Conservation (phyloP, 2,888 invertebrate genomes). For the Charanyca ferruginea region DNA sequence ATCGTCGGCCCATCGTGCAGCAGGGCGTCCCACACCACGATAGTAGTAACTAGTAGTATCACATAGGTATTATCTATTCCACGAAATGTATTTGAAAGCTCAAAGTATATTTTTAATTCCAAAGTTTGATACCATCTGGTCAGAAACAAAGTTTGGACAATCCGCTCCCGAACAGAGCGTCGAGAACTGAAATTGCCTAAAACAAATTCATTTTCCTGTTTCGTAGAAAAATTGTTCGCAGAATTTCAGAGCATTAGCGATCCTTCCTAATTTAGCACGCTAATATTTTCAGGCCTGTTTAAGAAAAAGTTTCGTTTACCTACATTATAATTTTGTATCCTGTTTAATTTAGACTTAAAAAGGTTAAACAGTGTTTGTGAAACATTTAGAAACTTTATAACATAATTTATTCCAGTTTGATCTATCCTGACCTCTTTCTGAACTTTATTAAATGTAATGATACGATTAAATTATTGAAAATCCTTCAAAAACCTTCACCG, state of each 20-base stretch:
- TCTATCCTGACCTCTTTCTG: neutral
- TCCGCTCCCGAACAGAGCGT: constrained; percentile 28
- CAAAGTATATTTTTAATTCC: constrained; percentile 50
- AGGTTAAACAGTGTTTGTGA: constrained; percentile 5
- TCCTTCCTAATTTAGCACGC: constrained; percentile 18
- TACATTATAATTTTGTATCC: constrained; percentile 13
- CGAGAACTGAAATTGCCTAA: constrained; percentile 47
- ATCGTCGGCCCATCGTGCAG: too few relatives aligned
- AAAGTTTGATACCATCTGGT: constrained; percentile 55
- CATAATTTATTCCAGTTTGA: constrained; percentile 9
- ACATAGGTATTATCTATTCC: constrained; percentile 18
- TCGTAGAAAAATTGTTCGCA: constrained; percentile 32
- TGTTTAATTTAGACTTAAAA: constrained; percentile 21
- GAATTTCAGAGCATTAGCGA: constrained; percentile 28
- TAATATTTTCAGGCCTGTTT: neutral
- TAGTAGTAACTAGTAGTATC: too few relatives aligned
- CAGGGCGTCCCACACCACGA: too few relatives aligned
- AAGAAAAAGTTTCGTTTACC: constrained; percentile 7
- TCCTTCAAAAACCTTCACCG: too few relatives aligned
- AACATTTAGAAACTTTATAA: neutral
- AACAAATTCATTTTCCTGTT: constrained; percentile 46
- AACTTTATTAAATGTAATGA: neutral
- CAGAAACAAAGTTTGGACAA: constrained; percentile 40
- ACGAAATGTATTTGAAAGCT: constrained; percentile 25
- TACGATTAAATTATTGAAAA: too few relatives aligned